Evolutionary conservation across 1,140 invertebrate species (phyloP), one percentile per base, ranked within the genome.

Genomic region (Drosophila navojoa): DNA sequence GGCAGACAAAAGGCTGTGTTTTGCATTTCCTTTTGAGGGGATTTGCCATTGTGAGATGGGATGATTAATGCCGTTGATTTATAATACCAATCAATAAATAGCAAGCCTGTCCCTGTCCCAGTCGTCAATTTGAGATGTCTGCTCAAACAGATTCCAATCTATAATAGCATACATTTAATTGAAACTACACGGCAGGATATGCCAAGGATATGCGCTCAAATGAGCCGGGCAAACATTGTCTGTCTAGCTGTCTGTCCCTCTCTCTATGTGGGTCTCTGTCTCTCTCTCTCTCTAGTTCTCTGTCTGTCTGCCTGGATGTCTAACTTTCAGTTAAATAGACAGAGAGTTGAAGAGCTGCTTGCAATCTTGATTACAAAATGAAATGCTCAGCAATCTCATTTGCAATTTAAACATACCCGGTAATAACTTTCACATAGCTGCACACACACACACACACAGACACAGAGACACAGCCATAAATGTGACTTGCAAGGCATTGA

Each of bases 141-240:
- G 60, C 59, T 64, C 50, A 63, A 58, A 52, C 60, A 49, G 85
- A 78, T 81, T 72, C 60, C 61, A 70, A 76, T 70, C 55, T 76
- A 50, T 70, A 38, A 73, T 67, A 49, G 77, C 68, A 76, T 67
- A 73, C 53, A 79, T 82, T 86, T 81, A 78, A 86, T 78, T 86
- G 67, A 67, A 78, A 78, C 32, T 62, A 71, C 61, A 60, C 62
- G 64, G 40, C 16, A 49, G 52, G 44, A 44, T 29, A 55, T 27
- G 4, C 15, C 40, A 13, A 60, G 19, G 13, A 45, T 35, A 68
- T 25, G 49, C 47, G 35, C 25, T 42, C 45, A 67, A 70, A 80
- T 84, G 60, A 85, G 42, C 74, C 80, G 47, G 49, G 49, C 76
- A 82, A 85, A 79, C 81, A 76, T 52, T 71, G 75, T 62, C 57